These are phyloP conservation scores for Pollenia griseotomentosa DNA, from an alignment of 2,888 invertebrate genomes.

Conservation along the genomic window DNA sequence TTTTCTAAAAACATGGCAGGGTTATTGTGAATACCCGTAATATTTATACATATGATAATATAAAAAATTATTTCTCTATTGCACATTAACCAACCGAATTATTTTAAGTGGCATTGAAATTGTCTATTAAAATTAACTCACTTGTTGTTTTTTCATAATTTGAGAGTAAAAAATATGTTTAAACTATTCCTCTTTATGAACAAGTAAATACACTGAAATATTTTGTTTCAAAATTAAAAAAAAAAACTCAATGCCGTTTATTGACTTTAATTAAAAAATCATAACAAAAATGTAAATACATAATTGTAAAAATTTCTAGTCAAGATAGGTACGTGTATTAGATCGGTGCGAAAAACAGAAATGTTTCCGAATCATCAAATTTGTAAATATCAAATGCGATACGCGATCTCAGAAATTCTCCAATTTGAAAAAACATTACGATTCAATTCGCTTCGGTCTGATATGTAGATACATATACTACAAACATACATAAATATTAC, in stretches of 20 bases:
- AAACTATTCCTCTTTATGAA: conserved; percentile 1
- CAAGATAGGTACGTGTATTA: background rate
- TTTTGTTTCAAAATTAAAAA: background rate
- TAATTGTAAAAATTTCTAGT: conserved; percentile 33
- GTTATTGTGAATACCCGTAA: background rate
- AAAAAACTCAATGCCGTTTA: conserved; percentile 63
- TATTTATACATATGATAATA: background rate
- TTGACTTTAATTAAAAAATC: conserved; percentile 57
- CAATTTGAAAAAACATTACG: no score
- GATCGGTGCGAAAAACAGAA: no score
- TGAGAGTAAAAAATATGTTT: conserved; percentile 20
- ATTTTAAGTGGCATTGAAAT: conserved; percentile 43
- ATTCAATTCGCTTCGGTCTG: no score
- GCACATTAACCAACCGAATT: conserved; percentile 10
- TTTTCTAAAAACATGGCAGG: background rate
- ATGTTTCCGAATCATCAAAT: no score
- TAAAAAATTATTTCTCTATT: background rate
- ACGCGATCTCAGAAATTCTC: no score
- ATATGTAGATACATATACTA: no score
- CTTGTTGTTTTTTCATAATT: conserved; percentile 33
- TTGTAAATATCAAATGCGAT: no score
- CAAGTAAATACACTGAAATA: background rate
- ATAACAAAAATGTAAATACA: conserved; percentile 15
- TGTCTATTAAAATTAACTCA: conserved; percentile 52
- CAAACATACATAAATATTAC: no score